phyloP scores from a whole-genome alignment of 2,888 invertebrate species.

The Sphaeridia pumilis region DNA sequence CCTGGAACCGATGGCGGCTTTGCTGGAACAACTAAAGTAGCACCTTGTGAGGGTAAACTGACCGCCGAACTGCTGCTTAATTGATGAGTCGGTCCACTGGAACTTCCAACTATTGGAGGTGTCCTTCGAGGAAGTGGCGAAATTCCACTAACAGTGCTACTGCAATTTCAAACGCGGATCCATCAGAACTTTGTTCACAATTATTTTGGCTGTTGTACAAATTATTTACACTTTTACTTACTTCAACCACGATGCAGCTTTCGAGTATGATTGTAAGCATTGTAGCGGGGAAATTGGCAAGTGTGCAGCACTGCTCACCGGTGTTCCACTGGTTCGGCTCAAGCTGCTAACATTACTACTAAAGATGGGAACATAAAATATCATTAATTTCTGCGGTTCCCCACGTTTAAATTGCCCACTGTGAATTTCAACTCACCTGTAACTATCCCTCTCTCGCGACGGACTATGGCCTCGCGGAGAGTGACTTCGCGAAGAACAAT shows the following conservation, averaged over 20 bases:
- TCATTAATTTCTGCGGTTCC: neutral
- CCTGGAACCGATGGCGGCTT: slow-evolving; percentile 18
- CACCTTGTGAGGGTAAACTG: slow-evolving; percentile 11
- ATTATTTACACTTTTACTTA: too few species aligned
- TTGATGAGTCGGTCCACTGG: slow-evolving; percentile 36
- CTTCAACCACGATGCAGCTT: slow-evolving; percentile 36
- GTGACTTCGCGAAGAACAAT: slow-evolving; percentile 41
- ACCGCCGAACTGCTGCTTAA: slow-evolving; percentile 3
- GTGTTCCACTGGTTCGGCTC: slow-evolving; percentile 57
- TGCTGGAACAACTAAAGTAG: slow-evolving; percentile 7
- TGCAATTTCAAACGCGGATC: neutral
- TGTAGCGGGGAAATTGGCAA: slow-evolving; percentile 34
- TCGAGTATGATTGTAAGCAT: slow-evolving; percentile 18
- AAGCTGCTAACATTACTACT: slow-evolving; percentile 74
- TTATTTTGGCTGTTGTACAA: neutral
- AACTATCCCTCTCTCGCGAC: slow-evolving; percentile 68
- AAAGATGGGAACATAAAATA: neutral
- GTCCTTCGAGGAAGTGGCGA: slow-evolving; percentile 47
- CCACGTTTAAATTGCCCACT: neutral
- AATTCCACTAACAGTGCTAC: slow-evolving; percentile 29
- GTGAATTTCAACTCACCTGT: slow-evolving; percentile 51
- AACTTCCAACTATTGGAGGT: too few species aligned
- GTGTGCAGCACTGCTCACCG: slow-evolving; percentile 42
- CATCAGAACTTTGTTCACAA: neutral
- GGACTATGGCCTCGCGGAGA: slow-evolving; percentile 69